Base-by-base conservation (phyloP, 2,113 vertebrate species). In the Neomonachus schauinslandi region DNA sequence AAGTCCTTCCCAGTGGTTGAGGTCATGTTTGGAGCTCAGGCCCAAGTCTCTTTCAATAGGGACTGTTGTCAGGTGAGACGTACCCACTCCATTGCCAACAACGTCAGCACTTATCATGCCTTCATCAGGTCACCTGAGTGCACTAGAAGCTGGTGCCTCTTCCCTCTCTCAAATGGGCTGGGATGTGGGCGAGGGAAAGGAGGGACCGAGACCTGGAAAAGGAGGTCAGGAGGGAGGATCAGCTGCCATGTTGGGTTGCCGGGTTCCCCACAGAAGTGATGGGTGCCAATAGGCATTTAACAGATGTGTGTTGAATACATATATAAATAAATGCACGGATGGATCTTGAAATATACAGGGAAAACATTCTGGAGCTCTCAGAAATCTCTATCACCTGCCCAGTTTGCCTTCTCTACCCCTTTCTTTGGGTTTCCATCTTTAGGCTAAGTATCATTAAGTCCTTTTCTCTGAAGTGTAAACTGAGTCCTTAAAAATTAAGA, bases 1-100 rank as follows among this genome's bases (percentile, higher is more conserved):
- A 51, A 91, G 24, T 94, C 69, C 51, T 91, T 49, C 36, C 57
- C n/a, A 85, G 63, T 49, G n/a, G 33, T 86, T 82, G 85, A 97
- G 72, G 53, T 89, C 80, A 91, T 89, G 39, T 90, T 97, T 81
- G 91, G 83, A 67, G 63, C 13, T 39, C 33, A 93, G 81, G 53
- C 61, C 49, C 79, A 89, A 85, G 72, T 86, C 67, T 97, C 93
- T 97, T 97, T 96, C 81, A 97, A 86, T 39, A 94, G 42, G 65
- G 28, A 93, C 63, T 31, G 18, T n/a, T 92, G 63, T 77, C 65
- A 92, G 67, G 49, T 97, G 67, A 97, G 85, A 97, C 24, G 26
- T 79, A 33, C 33, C 80, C 31, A 82, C 57, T 85, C 28, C 72
- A 59, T 19, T 95, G 85, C 81, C 95, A 97, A 86, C 42, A 97